phyloP scores from a whole-genome alignment of 1,140 invertebrate genomes.

The Ceratina japonica region DNA sequence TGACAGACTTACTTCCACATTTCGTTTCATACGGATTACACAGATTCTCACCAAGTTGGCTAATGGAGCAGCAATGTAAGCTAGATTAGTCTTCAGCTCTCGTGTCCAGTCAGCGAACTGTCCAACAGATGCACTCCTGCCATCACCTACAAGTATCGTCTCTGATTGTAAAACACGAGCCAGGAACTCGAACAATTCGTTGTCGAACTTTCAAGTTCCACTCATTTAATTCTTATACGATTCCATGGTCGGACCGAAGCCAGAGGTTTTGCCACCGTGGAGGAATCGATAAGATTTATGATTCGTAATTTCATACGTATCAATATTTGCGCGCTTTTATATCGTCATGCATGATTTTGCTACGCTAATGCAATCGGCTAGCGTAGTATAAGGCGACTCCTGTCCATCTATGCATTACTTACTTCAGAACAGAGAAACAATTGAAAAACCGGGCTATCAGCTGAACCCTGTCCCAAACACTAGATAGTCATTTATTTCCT shows the following conservation, averaged over 20 bases:
- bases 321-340: too few relatives aligned
- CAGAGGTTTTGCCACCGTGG: too few relatives aligned
- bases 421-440: too few relatives aligned
- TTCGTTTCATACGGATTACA: not conserved
- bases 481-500: too few relatives aligned
- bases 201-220: slow-evolving; percentile 85
- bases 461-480: too few relatives aligned
- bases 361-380: too few relatives aligned
- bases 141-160: slow-evolving; percentile 78
- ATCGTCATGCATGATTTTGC: too few relatives aligned
- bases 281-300: too few relatives aligned
- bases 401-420: too few relatives aligned
- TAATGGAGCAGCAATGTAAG: slow-evolving; percentile 66
- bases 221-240: slow-evolving; percentile 80
- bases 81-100: slow-evolving; percentile 78
- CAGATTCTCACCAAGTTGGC: slow-evolving; percentile 60
- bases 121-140: slow-evolving; percentile 44
- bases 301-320: too few relatives aligned
- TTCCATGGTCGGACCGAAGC: slow-evolving; percentile 78
- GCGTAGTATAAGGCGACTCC: too few relatives aligned
- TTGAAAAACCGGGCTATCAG: too few relatives aligned
- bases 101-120: slow-evolving; percentile 83
- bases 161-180: slow-evolving; percentile 81
- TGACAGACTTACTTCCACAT: slow-evolving; percentile 41
- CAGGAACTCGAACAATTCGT: slow-evolving; percentile 80